A percentile compares a stretch with the other conserved stretches of the same genome.
Conservation (phyloP, 2,797 vertebrate species). For the Enteromius thamalakanensis region DNA sequence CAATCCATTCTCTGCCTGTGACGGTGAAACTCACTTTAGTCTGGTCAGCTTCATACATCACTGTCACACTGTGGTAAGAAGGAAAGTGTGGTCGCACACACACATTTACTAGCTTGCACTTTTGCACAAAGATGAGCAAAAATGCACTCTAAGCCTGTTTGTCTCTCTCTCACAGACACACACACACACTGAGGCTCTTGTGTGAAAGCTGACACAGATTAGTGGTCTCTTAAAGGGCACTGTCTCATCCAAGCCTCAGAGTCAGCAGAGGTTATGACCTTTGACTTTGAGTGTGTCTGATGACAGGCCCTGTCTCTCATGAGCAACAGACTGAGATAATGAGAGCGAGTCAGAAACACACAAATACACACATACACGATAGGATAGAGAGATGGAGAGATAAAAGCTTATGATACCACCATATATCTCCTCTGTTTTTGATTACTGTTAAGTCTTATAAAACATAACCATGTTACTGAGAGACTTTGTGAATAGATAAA, state of each 20-base stretch:
- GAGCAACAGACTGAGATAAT: constrained; percentile 11
- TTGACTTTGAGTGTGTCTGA: constrained; percentile 16
- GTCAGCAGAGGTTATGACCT: constrained; percentile 33
- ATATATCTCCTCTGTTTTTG: background rate
- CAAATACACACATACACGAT: background rate
- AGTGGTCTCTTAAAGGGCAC: constrained; percentile 31
- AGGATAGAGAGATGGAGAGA: background rate
- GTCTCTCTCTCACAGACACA: background rate
- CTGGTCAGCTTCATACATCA: constrained; percentile 50
- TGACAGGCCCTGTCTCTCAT: constrained; percentile 8
- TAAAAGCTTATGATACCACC: background rate
- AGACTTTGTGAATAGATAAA: background rate
- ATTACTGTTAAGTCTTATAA: background rate
- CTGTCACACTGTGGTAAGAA: constrained; percentile 31
- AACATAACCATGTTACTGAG: background rate
- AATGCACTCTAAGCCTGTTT: constrained; percentile 2
- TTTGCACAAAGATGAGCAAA: background rate
- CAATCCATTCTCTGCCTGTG: constrained; percentile 27
- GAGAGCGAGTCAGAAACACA: background rate
- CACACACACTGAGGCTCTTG: background rate
- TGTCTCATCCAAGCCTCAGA: constrained; percentile 5
- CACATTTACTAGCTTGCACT: background rate
- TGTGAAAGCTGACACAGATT: constrained; percentile 35
- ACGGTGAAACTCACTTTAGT: constrained; percentile 26
- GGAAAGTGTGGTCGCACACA: background rate